These are phyloP conservation scores for Acanthisitta chloris DNA, from an alignment of 2,113 vertebrate species.

Conservation along the genomic window DNA sequence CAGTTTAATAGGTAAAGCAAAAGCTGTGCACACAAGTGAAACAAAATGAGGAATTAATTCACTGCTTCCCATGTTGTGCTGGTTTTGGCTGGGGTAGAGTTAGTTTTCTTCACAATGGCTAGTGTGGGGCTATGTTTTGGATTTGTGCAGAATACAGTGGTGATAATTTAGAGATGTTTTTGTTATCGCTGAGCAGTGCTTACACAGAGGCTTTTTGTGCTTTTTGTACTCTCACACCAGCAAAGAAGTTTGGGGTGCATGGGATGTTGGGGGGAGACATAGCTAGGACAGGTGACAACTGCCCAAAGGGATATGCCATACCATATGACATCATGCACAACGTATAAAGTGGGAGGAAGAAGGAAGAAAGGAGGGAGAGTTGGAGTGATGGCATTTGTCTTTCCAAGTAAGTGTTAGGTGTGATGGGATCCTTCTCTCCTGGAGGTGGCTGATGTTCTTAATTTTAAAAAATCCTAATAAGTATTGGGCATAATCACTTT, in stretches of 20 bases:
- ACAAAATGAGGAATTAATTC: background rate
- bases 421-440: too few species aligned
- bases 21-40: background rate
- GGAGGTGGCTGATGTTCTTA: background rate
- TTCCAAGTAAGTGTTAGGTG: background rate
- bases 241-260: accelerated
- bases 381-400: background rate
- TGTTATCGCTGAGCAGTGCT: background rate
- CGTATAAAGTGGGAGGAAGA: background rate
- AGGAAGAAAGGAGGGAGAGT: accelerated
- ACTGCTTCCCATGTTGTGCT: background rate
- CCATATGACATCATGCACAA: accelerated
- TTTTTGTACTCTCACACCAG: accelerated
- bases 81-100: background rate
- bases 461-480: background rate
- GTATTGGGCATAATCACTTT: background rate
- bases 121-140: background rate
- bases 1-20: background rate
- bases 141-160: background rate
- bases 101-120: background rate
- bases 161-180: background rate
- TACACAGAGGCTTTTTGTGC: background rate
- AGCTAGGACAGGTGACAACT: background rate
- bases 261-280: accelerated
- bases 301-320: background rate